phyloP scores from a whole-genome alignment of 2,888 invertebrate genomes.

The Temnothorax ravouxi region DNA sequence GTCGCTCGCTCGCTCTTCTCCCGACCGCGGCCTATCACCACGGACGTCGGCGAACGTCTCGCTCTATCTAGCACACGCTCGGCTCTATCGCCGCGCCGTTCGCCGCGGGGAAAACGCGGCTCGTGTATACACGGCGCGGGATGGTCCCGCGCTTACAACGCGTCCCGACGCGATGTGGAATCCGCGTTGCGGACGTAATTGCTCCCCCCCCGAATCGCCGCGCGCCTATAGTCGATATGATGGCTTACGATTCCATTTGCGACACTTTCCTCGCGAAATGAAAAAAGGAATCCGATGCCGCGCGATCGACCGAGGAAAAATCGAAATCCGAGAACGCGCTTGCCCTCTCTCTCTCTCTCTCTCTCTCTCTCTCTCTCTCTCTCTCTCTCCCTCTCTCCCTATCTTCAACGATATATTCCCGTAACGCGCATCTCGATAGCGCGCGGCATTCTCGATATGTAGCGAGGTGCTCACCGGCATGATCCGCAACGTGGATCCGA shows the following conservation, averaged over 20 bases:
- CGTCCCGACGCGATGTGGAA: conserved; percentile 9
- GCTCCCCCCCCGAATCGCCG: conserved; percentile 3
- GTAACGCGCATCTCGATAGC: conserved; percentile 11
- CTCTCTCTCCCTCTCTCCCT: background rate
- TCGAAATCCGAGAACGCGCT: background rate
- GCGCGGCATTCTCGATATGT: background rate
- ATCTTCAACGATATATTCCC: background rate
- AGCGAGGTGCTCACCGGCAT: background rate
- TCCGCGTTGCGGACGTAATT: conserved; percentile 14
- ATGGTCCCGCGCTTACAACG: conserved; percentile 11
- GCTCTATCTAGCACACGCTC: conserved; percentile 40
- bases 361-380: background rate
- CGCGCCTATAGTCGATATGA: background rate
- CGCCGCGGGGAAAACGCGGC: conserved; percentile 34
- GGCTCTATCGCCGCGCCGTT: conserved; percentile 3
- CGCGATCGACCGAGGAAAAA: too few species aligned
- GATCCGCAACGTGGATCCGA: background rate
- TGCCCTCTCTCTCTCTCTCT: background rate
- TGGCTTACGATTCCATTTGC: background rate
- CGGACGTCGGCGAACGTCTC: conserved; percentile 26
- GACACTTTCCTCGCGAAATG: background rate
- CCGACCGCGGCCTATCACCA: conserved; percentile 53
- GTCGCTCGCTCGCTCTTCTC: conserved; percentile 55
- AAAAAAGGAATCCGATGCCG: too few species aligned
- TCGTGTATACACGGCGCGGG: conserved; percentile 60